These are phyloP conservation scores for Dendropsophus ebraccatus DNA, from an alignment of 2,113 vertebrate genomes.

Conservation along the genomic window DNA sequence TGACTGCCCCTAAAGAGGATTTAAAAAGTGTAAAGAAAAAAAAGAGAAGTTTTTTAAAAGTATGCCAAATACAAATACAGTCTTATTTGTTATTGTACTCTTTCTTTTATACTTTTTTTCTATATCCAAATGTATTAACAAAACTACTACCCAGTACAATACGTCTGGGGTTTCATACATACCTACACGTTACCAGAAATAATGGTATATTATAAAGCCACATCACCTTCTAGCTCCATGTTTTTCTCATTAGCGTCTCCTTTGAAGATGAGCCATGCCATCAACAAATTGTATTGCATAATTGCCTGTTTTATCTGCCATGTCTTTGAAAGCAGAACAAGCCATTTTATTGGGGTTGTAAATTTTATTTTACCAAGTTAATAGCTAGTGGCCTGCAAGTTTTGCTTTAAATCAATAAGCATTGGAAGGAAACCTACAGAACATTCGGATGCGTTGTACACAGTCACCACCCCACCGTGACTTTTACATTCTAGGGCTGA, in stretches of 20 bases:
- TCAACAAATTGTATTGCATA: conserved; percentile 38
- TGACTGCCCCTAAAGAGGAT: too few relatives aligned
- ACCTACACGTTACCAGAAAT: conserved; percentile 7
- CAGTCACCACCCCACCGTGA: background rate
- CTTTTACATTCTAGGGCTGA: background rate
- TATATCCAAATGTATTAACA: background rate
- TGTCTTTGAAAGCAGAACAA: conserved; percentile 27
- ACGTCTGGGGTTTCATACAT: background rate
- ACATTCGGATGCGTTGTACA: background rate
- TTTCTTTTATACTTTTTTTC: background rate
- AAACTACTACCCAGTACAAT: background rate
- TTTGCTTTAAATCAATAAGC: background rate
- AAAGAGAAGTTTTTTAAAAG: too few relatives aligned
- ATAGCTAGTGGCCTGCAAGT: conserved; percentile 20
- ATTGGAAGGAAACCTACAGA: background rate
- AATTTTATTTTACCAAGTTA: conserved; percentile 39
- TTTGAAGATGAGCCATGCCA: conserved; percentile 38
- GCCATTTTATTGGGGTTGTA: conserved; percentile 40
- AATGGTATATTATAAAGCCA: background rate
- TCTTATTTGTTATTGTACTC: background rate
- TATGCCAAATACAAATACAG: background rate
- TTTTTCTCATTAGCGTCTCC: conserved; percentile 27
- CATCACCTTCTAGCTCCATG: conserved; percentile 13
- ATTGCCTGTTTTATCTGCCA: conserved; percentile 44
- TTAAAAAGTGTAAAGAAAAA: too few relatives aligned